Evolutionary conservation across 2,888 invertebrate genomes (phyloP), one percentile per base, ranked within the genome.

Genomic region (Dyspetes luteomarginatus): DNA sequence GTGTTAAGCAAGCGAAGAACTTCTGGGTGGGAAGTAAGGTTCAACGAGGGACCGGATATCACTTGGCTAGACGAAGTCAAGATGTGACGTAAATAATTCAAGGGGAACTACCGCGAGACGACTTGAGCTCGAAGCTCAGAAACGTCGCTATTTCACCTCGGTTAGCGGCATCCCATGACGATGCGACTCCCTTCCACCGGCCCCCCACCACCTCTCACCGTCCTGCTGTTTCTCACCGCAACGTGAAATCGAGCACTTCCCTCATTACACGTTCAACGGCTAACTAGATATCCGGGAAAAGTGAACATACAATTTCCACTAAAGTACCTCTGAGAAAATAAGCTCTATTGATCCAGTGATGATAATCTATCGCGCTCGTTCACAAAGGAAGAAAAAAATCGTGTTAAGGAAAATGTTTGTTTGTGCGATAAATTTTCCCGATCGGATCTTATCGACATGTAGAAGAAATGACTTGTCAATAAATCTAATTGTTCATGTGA

Each of bases 41-140:
- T 58, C 60, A 50, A 17, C 50, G 30, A 7, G 58, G 22, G 17
- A 58, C 58, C 58, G 71, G 71, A 71, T 71, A 71, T 36, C 30
- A 41, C 56, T 17, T 12, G 12, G 36, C 36, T 17, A 48, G 69
- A 24, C 56, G 56, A 36, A 43, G 56, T 56, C 69, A 43, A 26
- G 26, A 56, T 24, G 41, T 24, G 45, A 19, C 56, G 69, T 56
- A 69, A 69, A 69, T 69, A 56, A 69, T 56, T 69, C 69, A 69
- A 69, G 69, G 26, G 45, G 56, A 24, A 9, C 56, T 69, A 41
- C 22, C 19, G 30, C 52, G 43, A 22, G 60, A 7, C 19, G 3
- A 5, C 48, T 41, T 15, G 55, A 41, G 43, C 22, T 12, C 68
- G 55, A 55, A 64, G 64, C 45, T 64, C 24, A 45, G 28, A 64